Evolutionary conservation across 2,113 vertebrate species (phyloP).

Genomic region (Piaya cayana): DNA sequence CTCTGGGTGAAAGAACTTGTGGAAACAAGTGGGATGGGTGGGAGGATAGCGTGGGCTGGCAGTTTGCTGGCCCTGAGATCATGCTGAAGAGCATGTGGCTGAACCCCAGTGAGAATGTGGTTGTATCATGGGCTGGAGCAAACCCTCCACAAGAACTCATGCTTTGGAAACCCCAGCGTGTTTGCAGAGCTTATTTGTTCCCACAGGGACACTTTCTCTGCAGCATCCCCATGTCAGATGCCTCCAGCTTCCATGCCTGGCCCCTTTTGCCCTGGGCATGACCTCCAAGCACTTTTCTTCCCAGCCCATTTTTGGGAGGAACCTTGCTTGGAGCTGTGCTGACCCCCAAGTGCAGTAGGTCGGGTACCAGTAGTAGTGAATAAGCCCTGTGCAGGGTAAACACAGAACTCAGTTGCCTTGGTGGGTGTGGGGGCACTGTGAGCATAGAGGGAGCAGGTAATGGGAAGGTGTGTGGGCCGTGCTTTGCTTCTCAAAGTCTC

Average conservation of each 20-base stretch:
- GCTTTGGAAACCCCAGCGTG: background rate
- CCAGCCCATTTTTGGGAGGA: background rate
- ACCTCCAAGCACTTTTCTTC: background rate
- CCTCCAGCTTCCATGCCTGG: accelerated
- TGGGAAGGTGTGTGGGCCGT: background rate
- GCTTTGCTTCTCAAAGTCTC: background rate
- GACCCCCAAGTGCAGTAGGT: background rate
- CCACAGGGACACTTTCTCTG: background rate
- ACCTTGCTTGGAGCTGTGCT: background rate
- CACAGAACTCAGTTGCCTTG: accelerated
- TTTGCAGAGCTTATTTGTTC: background rate
- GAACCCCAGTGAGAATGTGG: accelerated
- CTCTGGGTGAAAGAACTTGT: background rate
- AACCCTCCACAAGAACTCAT: accelerated
- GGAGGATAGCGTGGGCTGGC: background rate
- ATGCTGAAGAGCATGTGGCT: background rate
- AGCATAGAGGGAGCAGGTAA: accelerated
- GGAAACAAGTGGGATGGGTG: accelerated
- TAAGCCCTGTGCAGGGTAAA: background rate
- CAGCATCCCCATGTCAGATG: background rate
- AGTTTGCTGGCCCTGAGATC: background rate
- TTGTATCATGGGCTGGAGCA: background rate
- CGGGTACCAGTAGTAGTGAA: accelerated
- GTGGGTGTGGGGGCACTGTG: background rate
- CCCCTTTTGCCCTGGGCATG: background rate